Conservation (phyloP, 2,797 vertebrate genomes). For the Lerista edwardsae region DNA sequence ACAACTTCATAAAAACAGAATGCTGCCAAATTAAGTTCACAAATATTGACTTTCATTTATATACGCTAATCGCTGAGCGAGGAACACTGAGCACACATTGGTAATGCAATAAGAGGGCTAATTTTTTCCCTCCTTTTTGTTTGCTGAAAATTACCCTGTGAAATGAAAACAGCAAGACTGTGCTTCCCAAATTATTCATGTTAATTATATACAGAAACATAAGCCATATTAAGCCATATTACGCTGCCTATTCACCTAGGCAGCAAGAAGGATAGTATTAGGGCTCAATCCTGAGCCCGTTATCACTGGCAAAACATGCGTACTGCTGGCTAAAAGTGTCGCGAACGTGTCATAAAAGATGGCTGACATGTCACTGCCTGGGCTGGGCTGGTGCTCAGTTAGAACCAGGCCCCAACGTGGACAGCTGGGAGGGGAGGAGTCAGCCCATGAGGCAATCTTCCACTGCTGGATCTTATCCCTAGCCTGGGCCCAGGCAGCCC, state of each 20-base stretch:
- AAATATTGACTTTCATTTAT: slow-evolving; percentile 44
- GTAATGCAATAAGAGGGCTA: slow-evolving; percentile 43
- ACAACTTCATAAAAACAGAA: slow-evolving; percentile 21
- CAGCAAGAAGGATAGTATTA: not conserved
- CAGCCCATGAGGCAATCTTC: no score
- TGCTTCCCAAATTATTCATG: slow-evolving; percentile 14
- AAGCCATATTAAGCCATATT: not conserved
- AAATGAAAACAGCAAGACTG: not conserved
- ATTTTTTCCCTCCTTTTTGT: slow-evolving; percentile 32
- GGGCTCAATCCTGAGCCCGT: no score
- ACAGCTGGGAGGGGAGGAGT: no score
- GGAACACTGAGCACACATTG: slow-evolving; percentile 13
- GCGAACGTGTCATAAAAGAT: no score
- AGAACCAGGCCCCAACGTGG: no score
- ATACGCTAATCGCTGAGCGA: slow-evolving; percentile 18
- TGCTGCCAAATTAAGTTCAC: slow-evolving; percentile 39
- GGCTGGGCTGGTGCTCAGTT: no score
- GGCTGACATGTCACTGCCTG: no score
- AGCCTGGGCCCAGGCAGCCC: no score
- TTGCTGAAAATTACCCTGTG: slow-evolving; percentile 8
- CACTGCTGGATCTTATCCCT: no score
- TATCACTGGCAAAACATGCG: no score
- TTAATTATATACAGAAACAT: not conserved
- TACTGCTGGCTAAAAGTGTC: no score
- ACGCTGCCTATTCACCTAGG: not conserved